Evolutionary conservation across 1,140 invertebrate genomes (phyloP).

Genomic region (Lamellibrachia luymesi): DNA sequence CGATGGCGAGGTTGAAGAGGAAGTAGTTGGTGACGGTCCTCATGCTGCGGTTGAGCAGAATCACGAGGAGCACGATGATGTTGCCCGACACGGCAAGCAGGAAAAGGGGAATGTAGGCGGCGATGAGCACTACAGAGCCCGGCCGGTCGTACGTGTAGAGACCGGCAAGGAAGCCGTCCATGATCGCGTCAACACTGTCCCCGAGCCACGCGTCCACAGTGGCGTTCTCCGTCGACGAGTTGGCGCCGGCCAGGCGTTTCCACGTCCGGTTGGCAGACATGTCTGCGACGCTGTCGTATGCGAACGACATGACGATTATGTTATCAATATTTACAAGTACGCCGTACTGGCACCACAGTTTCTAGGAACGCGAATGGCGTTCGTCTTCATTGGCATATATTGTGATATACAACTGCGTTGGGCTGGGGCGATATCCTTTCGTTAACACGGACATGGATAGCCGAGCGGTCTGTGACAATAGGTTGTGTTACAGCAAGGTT

Average conservation of each 20-base stretch:
- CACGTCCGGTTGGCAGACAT: not conserved
- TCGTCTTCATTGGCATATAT: not conserved
- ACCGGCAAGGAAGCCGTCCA: slow-evolving; percentile 25
- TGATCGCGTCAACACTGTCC: not conserved
- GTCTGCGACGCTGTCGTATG: not conserved
- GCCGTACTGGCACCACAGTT: not conserved
- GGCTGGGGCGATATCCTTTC: not conserved
- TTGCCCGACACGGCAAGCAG: slow-evolving; percentile 41
- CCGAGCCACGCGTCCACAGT: not conserved
- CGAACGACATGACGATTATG: not conserved
- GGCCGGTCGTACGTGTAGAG: slow-evolving; percentile 27
- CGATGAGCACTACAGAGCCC: slow-evolving; percentile 35
- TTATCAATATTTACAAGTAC: not conserved
- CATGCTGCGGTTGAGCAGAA: slow-evolving; percentile 36
- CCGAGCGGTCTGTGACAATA: not conserved
- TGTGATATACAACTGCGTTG: too few species aligned
- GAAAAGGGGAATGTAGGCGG: slow-evolving; percentile 41
- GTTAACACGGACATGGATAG: not conserved
- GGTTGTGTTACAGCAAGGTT: too few species aligned
- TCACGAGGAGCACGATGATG: slow-evolving; percentile 39
- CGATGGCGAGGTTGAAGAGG: slow-evolving; percentile 40
- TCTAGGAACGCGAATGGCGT: not conserved
- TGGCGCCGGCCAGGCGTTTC: not conserved
- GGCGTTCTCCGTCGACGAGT: not conserved
- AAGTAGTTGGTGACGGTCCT: slow-evolving; percentile 41